A percentile compares a stretch with the other conserved stretches of the same genome.
These are phyloP conservation scores for Choloepus hoffmanni DNA, from an alignment of 2,113 vertebrate species.

Conservation along the genomic window DNA sequence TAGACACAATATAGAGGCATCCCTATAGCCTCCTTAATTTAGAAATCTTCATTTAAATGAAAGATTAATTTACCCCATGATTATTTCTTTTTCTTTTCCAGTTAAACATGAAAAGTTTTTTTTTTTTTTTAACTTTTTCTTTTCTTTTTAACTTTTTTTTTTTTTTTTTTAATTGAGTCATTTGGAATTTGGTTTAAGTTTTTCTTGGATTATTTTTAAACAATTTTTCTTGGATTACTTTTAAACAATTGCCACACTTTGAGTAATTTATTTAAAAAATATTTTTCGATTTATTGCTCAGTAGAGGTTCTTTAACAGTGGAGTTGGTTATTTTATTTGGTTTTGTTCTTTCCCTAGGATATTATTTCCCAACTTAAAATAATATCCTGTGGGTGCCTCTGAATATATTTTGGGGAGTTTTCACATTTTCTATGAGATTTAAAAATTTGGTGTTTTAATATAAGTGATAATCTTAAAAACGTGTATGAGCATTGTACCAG, in stretches of 20 bases:
- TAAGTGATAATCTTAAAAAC: neutral
- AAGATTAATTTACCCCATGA: neutral
- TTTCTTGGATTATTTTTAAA: neutral
- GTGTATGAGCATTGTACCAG: neutral
- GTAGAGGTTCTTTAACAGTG: neutral
- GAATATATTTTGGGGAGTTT: neutral
- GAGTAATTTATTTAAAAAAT: neutral
- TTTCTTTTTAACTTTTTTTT: neutral
- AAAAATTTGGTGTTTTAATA: neutral
- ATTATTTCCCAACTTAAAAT: neutral
- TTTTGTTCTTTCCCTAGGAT: neutral
- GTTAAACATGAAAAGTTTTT: neutral
- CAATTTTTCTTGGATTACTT: neutral
- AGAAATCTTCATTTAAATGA: constrained; percentile 15
- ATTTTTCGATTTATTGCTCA: neutral
- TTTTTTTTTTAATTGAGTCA: neutral
- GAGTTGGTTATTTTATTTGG: neutral
- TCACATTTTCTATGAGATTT: neutral
- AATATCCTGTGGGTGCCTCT: neutral
- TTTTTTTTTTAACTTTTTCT: neutral
- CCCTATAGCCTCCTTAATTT: neutral
- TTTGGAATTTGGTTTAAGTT: neutral
- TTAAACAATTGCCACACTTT: neutral
- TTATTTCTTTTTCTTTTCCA: neutral
- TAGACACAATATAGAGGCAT: neutral